phyloP scores from a whole-genome alignment of 2,888 invertebrate species.

The Sinhomidia bicolor region DNA sequence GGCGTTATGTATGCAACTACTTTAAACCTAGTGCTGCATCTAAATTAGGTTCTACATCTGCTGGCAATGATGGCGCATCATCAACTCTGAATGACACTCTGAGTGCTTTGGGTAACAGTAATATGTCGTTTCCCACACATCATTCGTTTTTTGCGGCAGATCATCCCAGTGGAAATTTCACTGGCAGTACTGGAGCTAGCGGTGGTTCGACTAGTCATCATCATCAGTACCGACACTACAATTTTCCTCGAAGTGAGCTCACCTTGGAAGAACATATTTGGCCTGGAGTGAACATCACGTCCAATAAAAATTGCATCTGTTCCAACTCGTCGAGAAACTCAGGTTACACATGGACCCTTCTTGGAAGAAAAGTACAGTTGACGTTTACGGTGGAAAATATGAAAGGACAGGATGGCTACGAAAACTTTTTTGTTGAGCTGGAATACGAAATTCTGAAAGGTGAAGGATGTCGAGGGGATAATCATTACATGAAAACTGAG shows the following conservation, averaged over 20 bases:
- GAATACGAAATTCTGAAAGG: slow-evolving; percentile 76
- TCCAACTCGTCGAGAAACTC: slow-evolving; percentile 75
- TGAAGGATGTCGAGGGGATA: slow-evolving; percentile 78
- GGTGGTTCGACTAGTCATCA: slow-evolving; percentile 44
- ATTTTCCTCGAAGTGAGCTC: slow-evolving; percentile 66
- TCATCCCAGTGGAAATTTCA: slow-evolving; percentile 55
- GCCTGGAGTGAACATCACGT: slow-evolving; percentile 75
- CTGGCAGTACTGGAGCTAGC: slow-evolving; percentile 39
- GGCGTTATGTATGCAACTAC: slow-evolving; percentile 78
- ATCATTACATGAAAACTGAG: slow-evolving; percentile 79
- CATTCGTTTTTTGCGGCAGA: slow-evolving; percentile 55
- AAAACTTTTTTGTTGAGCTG: slow-evolving; percentile 78
- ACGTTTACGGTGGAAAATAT: slow-evolving; percentile 76
- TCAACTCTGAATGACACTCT: slow-evolving; percentile 50
- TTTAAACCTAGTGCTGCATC: slow-evolving; percentile 39
- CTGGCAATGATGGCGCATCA: background rate
- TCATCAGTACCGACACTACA: slow-evolving; percentile 34
- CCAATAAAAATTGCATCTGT: slow-evolving; percentile 78
- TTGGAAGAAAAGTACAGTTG: slow-evolving; percentile 77
- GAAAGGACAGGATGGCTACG: slow-evolving; percentile 77
- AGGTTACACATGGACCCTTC: slow-evolving; percentile 75
- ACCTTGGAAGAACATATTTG: slow-evolving; percentile 78
- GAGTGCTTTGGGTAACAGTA: slow-evolving; percentile 5
- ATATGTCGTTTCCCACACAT: slow-evolving; percentile 40
- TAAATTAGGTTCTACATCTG: slow-evolving; percentile 6